Base-by-base conservation (phyloP, 2,888 invertebrate species). In the Clanis bilineata region DNA sequence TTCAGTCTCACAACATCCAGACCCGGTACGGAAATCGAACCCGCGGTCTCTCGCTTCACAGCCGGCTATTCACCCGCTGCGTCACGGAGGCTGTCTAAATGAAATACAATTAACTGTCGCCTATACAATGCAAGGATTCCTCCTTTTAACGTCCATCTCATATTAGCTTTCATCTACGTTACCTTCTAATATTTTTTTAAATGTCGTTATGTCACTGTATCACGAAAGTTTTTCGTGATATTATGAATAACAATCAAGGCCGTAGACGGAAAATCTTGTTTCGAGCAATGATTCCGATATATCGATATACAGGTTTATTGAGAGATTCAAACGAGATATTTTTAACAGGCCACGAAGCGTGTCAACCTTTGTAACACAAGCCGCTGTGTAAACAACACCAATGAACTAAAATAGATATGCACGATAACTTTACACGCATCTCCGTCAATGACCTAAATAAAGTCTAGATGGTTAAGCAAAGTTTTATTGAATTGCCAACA, bases 281-380 rank as follows among this genome's bases (percentile, higher is more conserved):
- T 51, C 4, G 4, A 18, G 18, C 18, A 32, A 18, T 18, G 15
- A 25, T 5, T 15, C 7, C n/a, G 15, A n/a, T 1, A 51, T 28
- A 32, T 12, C 12, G 12, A 12, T 12, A 25, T 36, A 36, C 36
- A 10, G 36, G 36, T 32, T 28, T 28, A 32, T 10, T 10, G 18
- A 15, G 10, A 32, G 18, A 51, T 51, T 32, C 18, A 28, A 47
- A 51, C 15, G 25, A 44, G 10, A 22, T 36, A 22, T 54, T 32
- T 38, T 55, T 59, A 59, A 55, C 39, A 23, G 51, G 32, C 18
- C 55, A 28, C 32, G 74, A 77, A 68, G 73, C 76, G 66, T 72
- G 64, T 62, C 76, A 75, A 72, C 82, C 78, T 82, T 79, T 67
- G 78, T 76, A 81, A 80, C 63, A 41, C 60, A 77, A 63, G 61